phyloP scores from a whole-genome alignment of 2,888 invertebrate species.

The Zeuzera pyrina region DNA sequence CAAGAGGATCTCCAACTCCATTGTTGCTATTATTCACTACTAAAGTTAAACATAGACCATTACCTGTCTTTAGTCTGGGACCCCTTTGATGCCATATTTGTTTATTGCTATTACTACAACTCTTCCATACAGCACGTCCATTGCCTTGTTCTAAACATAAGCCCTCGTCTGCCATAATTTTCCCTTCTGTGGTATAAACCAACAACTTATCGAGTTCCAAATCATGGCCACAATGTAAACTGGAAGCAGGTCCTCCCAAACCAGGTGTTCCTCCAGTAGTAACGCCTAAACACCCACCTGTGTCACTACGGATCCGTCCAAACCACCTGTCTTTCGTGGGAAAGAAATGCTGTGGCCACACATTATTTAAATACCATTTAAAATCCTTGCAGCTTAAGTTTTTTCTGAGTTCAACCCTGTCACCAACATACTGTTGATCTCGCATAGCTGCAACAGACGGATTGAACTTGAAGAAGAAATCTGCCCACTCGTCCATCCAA shows the following conservation, averaged over 20 bases:
- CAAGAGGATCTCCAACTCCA: slow-evolving; percentile 53
- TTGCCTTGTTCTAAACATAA: slow-evolving; percentile 84
- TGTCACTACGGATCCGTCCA: slow-evolving; percentile 81
- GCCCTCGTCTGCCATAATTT: slow-evolving; percentile 90
- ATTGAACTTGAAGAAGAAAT: slow-evolving; percentile 92
- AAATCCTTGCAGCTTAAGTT: slow-evolving; percentile 88
- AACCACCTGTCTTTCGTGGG: slow-evolving; percentile 91
- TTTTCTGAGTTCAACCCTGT: slow-evolving; percentile 79
- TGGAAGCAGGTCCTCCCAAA: slow-evolving; percentile 79
- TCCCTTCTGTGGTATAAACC: slow-evolving; percentile 78
- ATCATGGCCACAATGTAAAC: slow-evolving; percentile 76
- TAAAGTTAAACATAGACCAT: slow-evolving; percentile 45
- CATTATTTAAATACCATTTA: slow-evolving; percentile 93
- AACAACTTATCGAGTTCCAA: slow-evolving; percentile 78
- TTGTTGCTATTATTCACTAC: slow-evolving; percentile 29
- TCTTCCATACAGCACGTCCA: slow-evolving; percentile 79
- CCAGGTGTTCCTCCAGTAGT: slow-evolving; percentile 65
- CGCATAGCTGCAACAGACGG: slow-evolving; percentile 74
- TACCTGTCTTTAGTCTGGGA: slow-evolving; percentile 43
- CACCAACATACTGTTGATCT: slow-evolving; percentile 74
- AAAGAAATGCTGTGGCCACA: slow-evolving; percentile 98
- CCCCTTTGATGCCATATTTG: slow-evolving; percentile 80
- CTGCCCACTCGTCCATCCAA: slow-evolving; percentile 99
- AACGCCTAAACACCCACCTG: slow-evolving; percentile 50
- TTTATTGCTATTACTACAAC: slow-evolving; percentile 76